These are phyloP conservation scores for Diprion similis DNA, from an alignment of 1,140 invertebrate genomes.

Conservation along the genomic window DNA sequence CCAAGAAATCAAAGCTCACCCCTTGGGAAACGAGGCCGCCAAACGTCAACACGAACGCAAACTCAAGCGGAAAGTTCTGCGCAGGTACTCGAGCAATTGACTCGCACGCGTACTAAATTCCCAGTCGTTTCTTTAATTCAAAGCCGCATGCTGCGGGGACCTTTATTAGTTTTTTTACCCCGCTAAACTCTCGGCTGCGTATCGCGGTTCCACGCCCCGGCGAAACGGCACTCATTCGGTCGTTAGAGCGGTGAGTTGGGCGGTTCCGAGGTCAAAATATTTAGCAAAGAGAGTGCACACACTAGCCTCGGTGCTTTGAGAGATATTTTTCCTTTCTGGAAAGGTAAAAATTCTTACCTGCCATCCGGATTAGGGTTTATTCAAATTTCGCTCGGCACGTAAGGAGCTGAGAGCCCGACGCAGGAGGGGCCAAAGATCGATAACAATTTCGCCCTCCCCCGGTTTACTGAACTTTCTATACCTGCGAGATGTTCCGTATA, in stretches of 20 bases:
- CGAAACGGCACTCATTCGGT: not conserved
- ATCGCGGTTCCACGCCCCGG: not conserved
- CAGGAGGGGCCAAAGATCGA: not conserved
- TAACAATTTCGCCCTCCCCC: not conserved
- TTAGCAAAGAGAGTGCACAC: not conserved
- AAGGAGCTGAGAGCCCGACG: not conserved
- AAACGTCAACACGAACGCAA: not conserved
- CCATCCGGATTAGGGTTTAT: not conserved
- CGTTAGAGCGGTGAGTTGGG: not conserved
- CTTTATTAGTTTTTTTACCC: not conserved
- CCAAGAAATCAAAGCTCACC: not conserved
- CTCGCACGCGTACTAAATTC: not conserved
- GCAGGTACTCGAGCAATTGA: slow-evolving; percentile 1
- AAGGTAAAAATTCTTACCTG: not conserved
- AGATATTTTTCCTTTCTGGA: not conserved
- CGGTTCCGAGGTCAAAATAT: not conserved
- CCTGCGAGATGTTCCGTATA: not conserved
- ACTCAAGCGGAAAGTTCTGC: not conserved
- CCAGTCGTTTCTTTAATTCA: not conserved
- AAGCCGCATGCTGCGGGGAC: not conserved
- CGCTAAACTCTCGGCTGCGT: not conserved
- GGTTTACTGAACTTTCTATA: not conserved
- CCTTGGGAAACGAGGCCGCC: no score
- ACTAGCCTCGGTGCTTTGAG: not conserved
- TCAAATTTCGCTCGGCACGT: not conserved